phyloP scores from a whole-genome alignment of 2,888 invertebrate species.

The Linnaemya tessellans region DNA sequence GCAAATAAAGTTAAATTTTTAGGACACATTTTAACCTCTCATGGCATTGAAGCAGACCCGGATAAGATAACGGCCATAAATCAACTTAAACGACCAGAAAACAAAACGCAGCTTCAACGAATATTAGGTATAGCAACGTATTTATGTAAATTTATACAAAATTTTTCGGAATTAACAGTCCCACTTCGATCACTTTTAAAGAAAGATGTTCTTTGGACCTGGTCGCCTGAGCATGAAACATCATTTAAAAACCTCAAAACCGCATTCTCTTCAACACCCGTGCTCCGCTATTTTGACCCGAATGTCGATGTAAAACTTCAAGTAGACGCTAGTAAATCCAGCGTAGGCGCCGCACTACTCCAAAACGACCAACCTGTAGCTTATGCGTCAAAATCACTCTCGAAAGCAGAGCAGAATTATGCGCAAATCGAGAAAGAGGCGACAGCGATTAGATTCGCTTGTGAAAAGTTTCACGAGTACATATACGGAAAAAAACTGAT shows the following conservation, averaged over 20 bases:
- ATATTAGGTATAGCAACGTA: conserved; percentile 65
- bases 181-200: conserved; percentile 50
- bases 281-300: conserved; percentile 75
- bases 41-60: conserved; percentile 75
- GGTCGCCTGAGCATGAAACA: conserved; percentile 53
- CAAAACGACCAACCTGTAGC: conserved; percentile 79
- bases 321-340: too few species aligned
- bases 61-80: conserved; percentile 75
- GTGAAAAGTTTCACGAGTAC: conserved; percentile 75
- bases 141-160: conserved; percentile 60
- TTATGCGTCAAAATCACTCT: conserved; percentile 77
- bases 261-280: conserved; percentile 67
- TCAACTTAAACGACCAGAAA: conserved; percentile 72
- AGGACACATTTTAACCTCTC: conserved; percentile 76
- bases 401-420: conserved; percentile 71
- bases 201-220: conserved; percentile 61
- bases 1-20: conserved; percentile 73
- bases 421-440: conserved; percentile 68
- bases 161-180: conserved; percentile 58
- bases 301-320: conserved; percentile 74
- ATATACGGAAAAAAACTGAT: conserved; percentile 55
- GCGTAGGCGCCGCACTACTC: conserved; percentile 77
- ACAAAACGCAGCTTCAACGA: conserved; percentile 64
- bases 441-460: conserved; percentile 63
- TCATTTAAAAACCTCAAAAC: conserved; percentile 61